Base-by-base conservation (phyloP, 2,113 vertebrate genomes). In the Cyrtonyx montezumae region DNA sequence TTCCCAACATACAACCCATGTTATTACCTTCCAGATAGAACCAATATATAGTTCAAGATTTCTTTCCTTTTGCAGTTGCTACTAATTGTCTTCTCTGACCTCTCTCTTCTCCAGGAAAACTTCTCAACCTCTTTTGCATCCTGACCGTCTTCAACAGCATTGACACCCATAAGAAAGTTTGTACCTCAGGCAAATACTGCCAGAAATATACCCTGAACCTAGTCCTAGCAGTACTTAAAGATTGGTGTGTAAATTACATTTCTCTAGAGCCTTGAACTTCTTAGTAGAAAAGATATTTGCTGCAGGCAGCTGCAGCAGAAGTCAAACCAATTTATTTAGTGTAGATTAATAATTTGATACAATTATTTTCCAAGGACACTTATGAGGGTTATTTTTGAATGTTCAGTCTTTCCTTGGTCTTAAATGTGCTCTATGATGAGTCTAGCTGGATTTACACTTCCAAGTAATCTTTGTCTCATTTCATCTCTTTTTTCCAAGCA, bases 281-380 rank as follows among this genome's bases (percentile, higher is more conserved):
- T 76, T 93, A 48, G 66, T 59, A 75, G 91, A 86, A 93, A 9
- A 92, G 59, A 48, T 19, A 92, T 89, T 92, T 86, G 71, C 62
- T 91, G 84, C 49, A 90, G 90, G 56, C 76, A 93, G 79, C 84
- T 94, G 76, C 69, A 59, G 84, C 68, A 88, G 68, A 89, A 83
- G 43, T 84, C 69, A 93, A 93, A 84, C 66, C 81, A 96, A 91
- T 96, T 95, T 94, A 65, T 92, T 91, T 86, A 67, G 69, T 77
- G 30, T 59, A 73, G 87, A 95, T 96, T 94, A 95, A 93, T 94
- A 87, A 89, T 88, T 91, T 37, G 67, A 88, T 94, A 88, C n/a
- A 63, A 68, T 84, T 92, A 78, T 84, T 95, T 93, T 93, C 32
- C 79, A 90, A 94, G 88, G 88, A 77, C 32, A 43, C 22, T 73